Base-by-base conservation (phyloP, 30 jellyfish, hydroid and myxozoan genomes). In the Nemopilema nomurai region DNA sequence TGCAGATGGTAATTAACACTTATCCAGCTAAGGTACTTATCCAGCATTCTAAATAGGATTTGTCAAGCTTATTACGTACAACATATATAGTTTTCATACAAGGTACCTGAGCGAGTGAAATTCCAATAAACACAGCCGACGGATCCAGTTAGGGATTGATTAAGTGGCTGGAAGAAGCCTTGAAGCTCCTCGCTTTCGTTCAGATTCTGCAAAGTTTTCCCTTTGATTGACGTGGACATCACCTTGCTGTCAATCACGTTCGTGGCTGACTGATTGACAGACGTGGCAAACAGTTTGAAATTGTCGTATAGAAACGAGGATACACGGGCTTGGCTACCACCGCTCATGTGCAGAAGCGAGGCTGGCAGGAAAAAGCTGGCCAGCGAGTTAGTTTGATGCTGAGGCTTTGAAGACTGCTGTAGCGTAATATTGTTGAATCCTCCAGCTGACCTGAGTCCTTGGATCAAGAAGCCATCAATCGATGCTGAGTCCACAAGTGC, bases 141-240 rank as follows among this genome's bases (percentile, higher is more conserved):
- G 28, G 81, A 52, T 4, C 91, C 91, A 69, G 79, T 82, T n/a
- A 82, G 16, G 79, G 28, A 68, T 27, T 27, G 70, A 52, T 71
- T 62, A 66, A 71, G 57, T 28, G 91, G 91, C 57, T 27, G 62
- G 33, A 70, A 82, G 81, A 53, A 69, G 24, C 84, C 49, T 51
- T 76, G 49, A 30, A 82, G 32, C 49, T 82, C 84, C 16, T 82
- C 91, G 3, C 64, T 74, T n/a, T 22, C 53, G 29, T 62, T 53
- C 85, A 82, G 67, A 69, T 71, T 74, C 18, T 29, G 57, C 26
- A 82, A 0, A 20, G 18, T 25, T 7, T 18, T 32, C 21, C 85
- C 91, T 82, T 82, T 82, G 73, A 82, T 31, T 69, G 91, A 82
- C 67, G 91, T 30, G 19, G 91, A 82, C 84, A 82, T 66, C 33